Evolutionary conservation across 2,113 vertebrate species (phyloP).

Genomic region (Apteryx owenii): DNA sequence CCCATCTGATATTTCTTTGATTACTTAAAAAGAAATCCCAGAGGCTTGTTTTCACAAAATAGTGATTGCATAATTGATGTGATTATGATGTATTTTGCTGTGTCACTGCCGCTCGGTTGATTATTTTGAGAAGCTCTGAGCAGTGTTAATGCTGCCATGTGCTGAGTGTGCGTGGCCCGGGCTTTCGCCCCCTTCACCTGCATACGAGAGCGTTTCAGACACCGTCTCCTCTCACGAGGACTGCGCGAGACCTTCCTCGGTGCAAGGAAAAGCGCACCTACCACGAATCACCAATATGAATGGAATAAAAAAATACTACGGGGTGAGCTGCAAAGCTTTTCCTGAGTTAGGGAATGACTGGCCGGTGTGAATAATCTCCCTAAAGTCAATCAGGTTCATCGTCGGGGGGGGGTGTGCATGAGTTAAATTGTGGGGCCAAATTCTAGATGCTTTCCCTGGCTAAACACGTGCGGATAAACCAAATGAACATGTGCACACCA

Average conservation of each 20-base stretch:
- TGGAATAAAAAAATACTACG: too few relatives aligned
- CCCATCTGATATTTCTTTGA: conserved; percentile 58
- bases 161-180: accelerated
- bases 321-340: neutral
- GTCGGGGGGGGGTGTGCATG: neutral
- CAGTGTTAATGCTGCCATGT: conserved; percentile 13
- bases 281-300: neutral
- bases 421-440: neutral
- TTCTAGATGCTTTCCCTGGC: neutral
- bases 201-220: neutral
- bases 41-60: conserved; percentile 69
- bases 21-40: conserved; percentile 69
- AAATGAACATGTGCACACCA: neutral
- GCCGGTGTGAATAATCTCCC: neutral
- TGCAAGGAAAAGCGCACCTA: neutral
- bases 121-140: conserved; percentile 62
- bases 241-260: neutral
- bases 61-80: conserved; percentile 64
- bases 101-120: conserved; percentile 47
- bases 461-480: neutral
- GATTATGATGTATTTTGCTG: conserved; percentile 63
- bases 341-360: neutral
- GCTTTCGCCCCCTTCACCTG: conserved; percentile 3
- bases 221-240: neutral
- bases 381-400: neutral